Evolutionary conservation across 2,113 vertebrate genomes (phyloP).

Genomic region (Crotalus viridis): DNA sequence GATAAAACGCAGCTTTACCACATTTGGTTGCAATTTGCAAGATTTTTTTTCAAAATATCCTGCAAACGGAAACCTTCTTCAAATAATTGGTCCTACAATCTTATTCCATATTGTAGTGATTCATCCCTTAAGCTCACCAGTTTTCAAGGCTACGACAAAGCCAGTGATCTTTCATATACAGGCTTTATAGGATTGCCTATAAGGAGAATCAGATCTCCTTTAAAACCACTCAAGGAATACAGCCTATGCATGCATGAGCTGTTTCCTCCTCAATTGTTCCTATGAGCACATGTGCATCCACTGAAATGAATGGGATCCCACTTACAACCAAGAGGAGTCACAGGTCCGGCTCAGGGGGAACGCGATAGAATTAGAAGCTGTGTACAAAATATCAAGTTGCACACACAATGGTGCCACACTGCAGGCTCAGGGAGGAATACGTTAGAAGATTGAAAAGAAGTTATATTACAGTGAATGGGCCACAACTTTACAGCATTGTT

Average conservation of each 20-base stretch:
- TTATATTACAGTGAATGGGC: not conserved
- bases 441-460: not conserved
- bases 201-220: not conserved
- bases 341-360: not conserved
- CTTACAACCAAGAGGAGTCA: not conserved
- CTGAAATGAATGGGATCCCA: not conserved
- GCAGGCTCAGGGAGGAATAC: not conserved
- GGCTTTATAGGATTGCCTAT: not conserved
- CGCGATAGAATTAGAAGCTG: not conserved
- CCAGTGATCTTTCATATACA: slow-evolving; percentile 40
- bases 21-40: slow-evolving; percentile 70
- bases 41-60: slow-evolving; percentile 57
- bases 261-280: not conserved
- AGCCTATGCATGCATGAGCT: not conserved
- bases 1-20: slow-evolving; percentile 49
- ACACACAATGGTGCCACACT: not conserved
- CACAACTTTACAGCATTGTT: not conserved
- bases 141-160: slow-evolving; percentile 25
- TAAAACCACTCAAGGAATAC: not conserved
- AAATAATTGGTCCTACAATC: slow-evolving; percentile 50
- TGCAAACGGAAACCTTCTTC: slow-evolving; percentile 61
- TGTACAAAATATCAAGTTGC: not conserved
- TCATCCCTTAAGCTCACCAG: slow-evolving; percentile 10
- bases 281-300: no score
- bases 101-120: slow-evolving; percentile 31